Conservation (phyloP, 2,888 invertebrate genomes). For the Erebia epiphron region DNA sequence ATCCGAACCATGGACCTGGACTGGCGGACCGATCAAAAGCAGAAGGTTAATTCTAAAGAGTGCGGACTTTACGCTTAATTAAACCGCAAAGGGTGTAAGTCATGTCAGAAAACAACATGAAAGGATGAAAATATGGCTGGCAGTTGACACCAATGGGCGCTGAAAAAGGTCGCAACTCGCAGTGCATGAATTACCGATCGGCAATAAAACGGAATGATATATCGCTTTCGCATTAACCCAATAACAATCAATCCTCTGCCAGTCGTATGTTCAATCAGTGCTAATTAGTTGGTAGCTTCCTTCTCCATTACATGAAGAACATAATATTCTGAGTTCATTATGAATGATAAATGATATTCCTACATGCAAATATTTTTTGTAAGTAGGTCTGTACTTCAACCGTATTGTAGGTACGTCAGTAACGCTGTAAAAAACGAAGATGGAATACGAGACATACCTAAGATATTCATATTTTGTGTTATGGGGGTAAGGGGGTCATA, state of each 20-base stretch:
- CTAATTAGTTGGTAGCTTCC: slow-evolving; percentile 29
- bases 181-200: not conserved
- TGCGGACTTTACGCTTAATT: not conserved
- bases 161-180: not conserved
- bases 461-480: not conserved
- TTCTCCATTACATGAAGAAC: slow-evolving; percentile 19
- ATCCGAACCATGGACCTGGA: too few relatives aligned
- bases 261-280: slow-evolving; percentile 24
- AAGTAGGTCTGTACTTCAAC: slow-evolving; percentile 7
- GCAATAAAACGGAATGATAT: slow-evolving; percentile 32
- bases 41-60: too few relatives aligned
- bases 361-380: slow-evolving; percentile 14
- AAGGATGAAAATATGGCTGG: slow-evolving; percentile 4
- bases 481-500: not conserved
- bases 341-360: slow-evolving; percentile 27
- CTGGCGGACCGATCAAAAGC: too few relatives aligned
- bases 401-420: slow-evolving; percentile 16
- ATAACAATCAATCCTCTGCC: slow-evolving; percentile 34
- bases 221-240: slow-evolving; percentile 33
- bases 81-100: not conserved
- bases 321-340: slow-evolving; percentile 14
- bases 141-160: not conserved
- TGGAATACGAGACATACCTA: too few relatives aligned
- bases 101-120: not conserved
- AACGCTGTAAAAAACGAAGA: slow-evolving; percentile 1